These are phyloP conservation scores for Oppia nitens DNA, from an alignment of 1,140 invertebrate species.

Conservation along the genomic window DNA sequence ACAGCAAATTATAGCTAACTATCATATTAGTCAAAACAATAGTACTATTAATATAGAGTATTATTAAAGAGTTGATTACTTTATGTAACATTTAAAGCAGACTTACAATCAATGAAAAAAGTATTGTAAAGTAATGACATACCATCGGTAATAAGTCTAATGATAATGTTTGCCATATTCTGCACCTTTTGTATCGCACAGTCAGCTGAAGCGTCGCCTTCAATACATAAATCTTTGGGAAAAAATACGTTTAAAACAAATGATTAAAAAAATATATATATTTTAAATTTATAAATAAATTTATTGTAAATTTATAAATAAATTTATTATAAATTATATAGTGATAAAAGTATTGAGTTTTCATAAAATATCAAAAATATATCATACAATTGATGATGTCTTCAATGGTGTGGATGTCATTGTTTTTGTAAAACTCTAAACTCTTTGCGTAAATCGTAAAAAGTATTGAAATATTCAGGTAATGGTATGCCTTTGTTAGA, in stretches of 20 bases:
- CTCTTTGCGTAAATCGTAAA: constrained; percentile 85
- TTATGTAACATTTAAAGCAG: no score
- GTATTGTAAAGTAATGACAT: no score
- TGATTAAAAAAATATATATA: neutral
- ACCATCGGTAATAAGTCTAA: constrained; percentile 77
- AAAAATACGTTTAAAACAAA: neutral
- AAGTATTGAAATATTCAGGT: constrained; percentile 63
- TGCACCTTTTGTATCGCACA: constrained; percentile 46
- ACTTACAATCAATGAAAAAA: no score
- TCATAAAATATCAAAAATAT: no score
- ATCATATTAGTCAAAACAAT: no score
- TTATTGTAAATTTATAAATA: neutral
- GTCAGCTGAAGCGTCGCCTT: constrained; percentile 22
- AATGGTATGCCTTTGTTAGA: constrained; percentile 69
- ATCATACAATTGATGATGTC: constrained; percentile 44
- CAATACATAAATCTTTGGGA: neutral
- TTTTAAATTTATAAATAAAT: no score
- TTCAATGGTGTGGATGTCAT: constrained; percentile 40
- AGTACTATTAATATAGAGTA: no score
- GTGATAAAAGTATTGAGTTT: neutral
- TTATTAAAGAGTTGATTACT: no score
- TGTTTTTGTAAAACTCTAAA: constrained; percentile 52
- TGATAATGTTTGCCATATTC: constrained; percentile 77
- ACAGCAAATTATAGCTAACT: no score
- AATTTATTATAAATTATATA: neutral